Evolutionary conservation across 2,113 vertebrate species (phyloP).

Genomic region (Paracanthobrama guichenoti): DNA sequence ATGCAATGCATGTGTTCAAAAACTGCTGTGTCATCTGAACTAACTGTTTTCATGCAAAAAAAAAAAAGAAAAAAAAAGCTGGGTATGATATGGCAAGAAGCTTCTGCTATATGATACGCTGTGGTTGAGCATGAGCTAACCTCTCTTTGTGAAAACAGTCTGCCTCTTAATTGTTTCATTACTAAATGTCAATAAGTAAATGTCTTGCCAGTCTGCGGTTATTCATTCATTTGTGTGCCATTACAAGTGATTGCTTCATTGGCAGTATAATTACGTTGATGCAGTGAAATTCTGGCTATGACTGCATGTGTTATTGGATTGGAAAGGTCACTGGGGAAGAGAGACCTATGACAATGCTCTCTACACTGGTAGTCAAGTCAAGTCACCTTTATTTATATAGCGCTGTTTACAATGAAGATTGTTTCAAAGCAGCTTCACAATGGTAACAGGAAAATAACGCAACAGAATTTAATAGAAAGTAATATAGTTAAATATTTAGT

Average conservation of each 20-base stretch:
- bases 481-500: no score
- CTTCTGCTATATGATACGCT: background rate
- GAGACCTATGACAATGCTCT: background rate
- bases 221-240: slow-evolving; percentile 70
- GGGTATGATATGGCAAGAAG: background rate
- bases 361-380: no score
- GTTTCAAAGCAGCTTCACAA: no score
- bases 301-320: slow-evolving; percentile 14
- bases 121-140: slow-evolving; percentile 14
- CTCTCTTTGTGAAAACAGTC: background rate
- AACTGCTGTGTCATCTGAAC: background rate
- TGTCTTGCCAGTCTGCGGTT: slow-evolving; percentile 62
- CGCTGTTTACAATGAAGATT: no score
- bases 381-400: no score
- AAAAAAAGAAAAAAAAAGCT: background rate
- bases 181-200: slow-evolving; percentile 75
- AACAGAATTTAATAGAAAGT: no score
- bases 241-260: slow-evolving; percentile 62
- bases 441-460: no score
- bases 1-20: background rate
- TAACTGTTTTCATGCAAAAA: background rate
- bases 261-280: slow-evolving; percentile 63
- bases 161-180: slow-evolving; percentile 72
- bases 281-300: slow-evolving; percentile 54
- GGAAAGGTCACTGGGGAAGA: background rate